Evolutionary conservation across 2,888 invertebrate species (phyloP).

Genomic region (Rhagophthalmus giganteus): DNA sequence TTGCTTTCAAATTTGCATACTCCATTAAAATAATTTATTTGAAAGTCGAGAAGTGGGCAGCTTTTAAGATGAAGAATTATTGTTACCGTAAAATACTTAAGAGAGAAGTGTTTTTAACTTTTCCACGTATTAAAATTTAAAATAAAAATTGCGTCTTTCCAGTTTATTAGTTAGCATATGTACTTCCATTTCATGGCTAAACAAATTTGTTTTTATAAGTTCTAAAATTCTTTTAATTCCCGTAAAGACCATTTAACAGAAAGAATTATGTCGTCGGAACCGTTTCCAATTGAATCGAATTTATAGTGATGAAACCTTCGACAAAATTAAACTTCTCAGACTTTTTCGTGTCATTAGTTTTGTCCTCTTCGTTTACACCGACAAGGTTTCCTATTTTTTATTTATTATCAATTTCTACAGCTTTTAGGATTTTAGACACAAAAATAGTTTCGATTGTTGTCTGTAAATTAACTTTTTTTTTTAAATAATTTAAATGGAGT

Average conservation of each 20-base stretch:
- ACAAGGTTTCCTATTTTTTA: constrained; percentile 32
- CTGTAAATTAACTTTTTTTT: too few species aligned
- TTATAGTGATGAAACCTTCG: constrained; percentile 54
- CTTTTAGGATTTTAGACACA: too few species aligned
- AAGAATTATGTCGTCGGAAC: constrained; percentile 46
- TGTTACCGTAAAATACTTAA: constrained; percentile 16
- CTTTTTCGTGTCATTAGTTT: constrained; percentile 41
- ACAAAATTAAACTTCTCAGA: constrained; percentile 52
- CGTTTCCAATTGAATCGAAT: constrained; percentile 51
- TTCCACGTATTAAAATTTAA: constrained; percentile 8
- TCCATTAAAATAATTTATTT: constrained; percentile 23
- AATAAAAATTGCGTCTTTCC: constrained; percentile 5
- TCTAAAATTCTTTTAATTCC: constrained; percentile 24
- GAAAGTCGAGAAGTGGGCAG: constrained; percentile 21
- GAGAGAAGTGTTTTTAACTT: constrained; percentile 11
- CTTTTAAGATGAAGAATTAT: constrained; percentile 21
- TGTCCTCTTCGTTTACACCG: constrained; percentile 30
- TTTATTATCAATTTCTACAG: constrained; percentile 27
- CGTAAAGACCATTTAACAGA: constrained; percentile 30
- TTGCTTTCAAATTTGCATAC: constrained; percentile 25
- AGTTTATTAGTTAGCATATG: constrained; percentile 20
- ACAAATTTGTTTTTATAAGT: constrained; percentile 27
- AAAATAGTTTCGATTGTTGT: too few species aligned
- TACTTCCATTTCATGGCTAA: constrained; percentile 17
- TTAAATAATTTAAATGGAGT: too few species aligned